These are phyloP conservation scores for Catagonus wagneri DNA, from an alignment of 2,113 vertebrate species.

Conservation along the genomic window DNA sequence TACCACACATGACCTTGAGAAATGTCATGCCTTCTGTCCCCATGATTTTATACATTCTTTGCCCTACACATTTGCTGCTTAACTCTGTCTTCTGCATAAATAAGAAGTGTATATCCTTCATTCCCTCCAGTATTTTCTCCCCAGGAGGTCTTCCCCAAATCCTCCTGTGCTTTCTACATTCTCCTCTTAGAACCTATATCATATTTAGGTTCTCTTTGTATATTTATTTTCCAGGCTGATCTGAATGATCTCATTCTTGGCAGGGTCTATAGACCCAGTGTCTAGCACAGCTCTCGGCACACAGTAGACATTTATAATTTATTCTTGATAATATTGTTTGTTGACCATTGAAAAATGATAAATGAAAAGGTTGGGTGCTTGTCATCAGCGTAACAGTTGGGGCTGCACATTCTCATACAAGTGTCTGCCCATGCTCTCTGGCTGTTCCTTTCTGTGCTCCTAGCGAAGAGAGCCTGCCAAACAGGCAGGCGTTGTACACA, in stretches of 20 bases:
- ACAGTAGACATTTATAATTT: conserved; percentile 29
- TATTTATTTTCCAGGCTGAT: conserved; percentile 18
- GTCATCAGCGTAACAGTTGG: not conserved
- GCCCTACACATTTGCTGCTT: not conserved
- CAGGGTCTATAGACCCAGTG: not conserved
- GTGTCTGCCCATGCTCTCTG: not conserved
- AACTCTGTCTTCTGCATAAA: not conserved
- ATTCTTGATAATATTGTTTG: conserved; percentile 50
- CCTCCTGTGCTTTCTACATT: not conserved
- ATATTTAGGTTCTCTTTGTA: not conserved
- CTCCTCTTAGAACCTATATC: not conserved
- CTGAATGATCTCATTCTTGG: not conserved
- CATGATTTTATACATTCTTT: not conserved
- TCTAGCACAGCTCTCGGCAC: not conserved
- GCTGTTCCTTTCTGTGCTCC: not conserved
- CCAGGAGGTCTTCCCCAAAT: not conserved
- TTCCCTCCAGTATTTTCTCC: not conserved
- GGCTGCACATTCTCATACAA: not conserved
- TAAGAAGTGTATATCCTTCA: conserved; percentile 12
- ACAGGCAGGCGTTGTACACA: not conserved
- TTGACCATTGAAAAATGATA: conserved; percentile 37
- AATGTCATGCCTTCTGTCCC: not conserved
- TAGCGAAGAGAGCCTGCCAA: conserved; percentile 43
- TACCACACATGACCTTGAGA: not conserved
- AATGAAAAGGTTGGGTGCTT: not conserved